Evolutionary conservation across 2,797 vertebrate species (phyloP).

Genomic region (Arremon brunneinucha): DNA sequence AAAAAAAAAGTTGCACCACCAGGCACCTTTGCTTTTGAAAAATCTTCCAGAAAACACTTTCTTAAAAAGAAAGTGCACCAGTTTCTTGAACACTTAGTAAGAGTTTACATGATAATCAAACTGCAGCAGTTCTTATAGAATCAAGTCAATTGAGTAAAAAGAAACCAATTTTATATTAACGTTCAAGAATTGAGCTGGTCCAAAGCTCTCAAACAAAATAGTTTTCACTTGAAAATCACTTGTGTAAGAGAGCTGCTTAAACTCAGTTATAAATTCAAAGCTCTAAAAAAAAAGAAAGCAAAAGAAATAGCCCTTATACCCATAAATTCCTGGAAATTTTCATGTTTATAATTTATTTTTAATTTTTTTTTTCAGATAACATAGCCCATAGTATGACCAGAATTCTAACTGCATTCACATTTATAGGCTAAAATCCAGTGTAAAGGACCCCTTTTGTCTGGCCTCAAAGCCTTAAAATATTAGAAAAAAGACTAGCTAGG

Average conservation of each 20-base stretch:
- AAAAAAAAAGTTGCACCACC: rapidly evolving
- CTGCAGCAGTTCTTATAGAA: background rate
- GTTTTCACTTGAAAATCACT: background rate
- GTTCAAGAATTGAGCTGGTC: background rate
- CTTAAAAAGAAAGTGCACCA: background rate
- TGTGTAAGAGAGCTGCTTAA: background rate
- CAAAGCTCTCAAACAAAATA: background rate
- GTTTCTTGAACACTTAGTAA: background rate
- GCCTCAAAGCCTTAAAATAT: background rate
- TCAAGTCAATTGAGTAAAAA: background rate
- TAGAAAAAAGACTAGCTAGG: background rate
- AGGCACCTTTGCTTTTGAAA: background rate
- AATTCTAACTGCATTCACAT: background rate
- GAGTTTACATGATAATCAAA: background rate
- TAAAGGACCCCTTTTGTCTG: background rate
- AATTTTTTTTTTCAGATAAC: background rate
- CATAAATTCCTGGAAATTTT: background rate
- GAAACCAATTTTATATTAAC: background rate
- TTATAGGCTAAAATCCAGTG: background rate
- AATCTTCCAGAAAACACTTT: background rate
- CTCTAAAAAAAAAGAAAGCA: background rate
- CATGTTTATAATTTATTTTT: background rate
- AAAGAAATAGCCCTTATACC: background rate
- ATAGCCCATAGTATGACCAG: background rate
- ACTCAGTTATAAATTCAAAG: background rate